Evolutionary conservation across 2,888 invertebrate species (phyloP).

Genomic region (Blera fallax): DNA sequence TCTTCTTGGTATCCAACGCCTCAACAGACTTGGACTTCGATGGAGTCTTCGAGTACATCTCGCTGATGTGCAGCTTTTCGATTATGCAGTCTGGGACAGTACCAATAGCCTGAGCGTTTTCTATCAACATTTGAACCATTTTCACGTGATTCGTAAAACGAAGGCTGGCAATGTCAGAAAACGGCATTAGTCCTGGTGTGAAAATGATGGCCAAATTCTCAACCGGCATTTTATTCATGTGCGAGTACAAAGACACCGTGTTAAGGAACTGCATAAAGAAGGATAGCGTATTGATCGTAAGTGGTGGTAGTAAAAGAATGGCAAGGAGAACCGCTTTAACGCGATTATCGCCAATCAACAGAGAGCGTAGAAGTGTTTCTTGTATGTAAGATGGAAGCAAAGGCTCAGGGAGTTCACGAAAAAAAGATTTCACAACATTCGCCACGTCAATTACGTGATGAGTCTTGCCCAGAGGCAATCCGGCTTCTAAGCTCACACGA

Average conservation of each 20-base stretch:
- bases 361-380: slow-evolving; percentile 88
- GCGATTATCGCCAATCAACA: slow-evolving; percentile 84
- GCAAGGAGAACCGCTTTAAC: slow-evolving; percentile 85
- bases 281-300: slow-evolving; percentile 90
- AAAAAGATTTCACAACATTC: slow-evolving; percentile 91
- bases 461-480: slow-evolving; percentile 86
- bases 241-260: slow-evolving; percentile 85
- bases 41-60: slow-evolving; percentile 55
- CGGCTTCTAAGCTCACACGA: slow-evolving; percentile 88
- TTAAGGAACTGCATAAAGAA: slow-evolving; percentile 88
- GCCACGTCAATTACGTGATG: slow-evolving; percentile 93
- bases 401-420: slow-evolving; percentile 92
- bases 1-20: slow-evolving; percentile 82
- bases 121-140: slow-evolving; percentile 89
- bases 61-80: slow-evolving; percentile 79
- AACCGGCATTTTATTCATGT: slow-evolving; percentile 91
- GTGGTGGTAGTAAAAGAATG: slow-evolving; percentile 88
- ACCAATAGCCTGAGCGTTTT: slow-evolving; percentile 89
- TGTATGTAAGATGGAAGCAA: slow-evolving; percentile 88
- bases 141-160: slow-evolving; percentile 87
- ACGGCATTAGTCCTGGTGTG: slow-evolving; percentile 93
- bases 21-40: slow-evolving; percentile 57
- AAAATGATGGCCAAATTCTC: slow-evolving; percentile 93
- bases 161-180: slow-evolving; percentile 84
- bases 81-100: slow-evolving; percentile 86